These are phyloP conservation scores for Homalodisca vitripennis DNA, from an alignment of 1,140 invertebrate species.

Conservation along the genomic window DNA sequence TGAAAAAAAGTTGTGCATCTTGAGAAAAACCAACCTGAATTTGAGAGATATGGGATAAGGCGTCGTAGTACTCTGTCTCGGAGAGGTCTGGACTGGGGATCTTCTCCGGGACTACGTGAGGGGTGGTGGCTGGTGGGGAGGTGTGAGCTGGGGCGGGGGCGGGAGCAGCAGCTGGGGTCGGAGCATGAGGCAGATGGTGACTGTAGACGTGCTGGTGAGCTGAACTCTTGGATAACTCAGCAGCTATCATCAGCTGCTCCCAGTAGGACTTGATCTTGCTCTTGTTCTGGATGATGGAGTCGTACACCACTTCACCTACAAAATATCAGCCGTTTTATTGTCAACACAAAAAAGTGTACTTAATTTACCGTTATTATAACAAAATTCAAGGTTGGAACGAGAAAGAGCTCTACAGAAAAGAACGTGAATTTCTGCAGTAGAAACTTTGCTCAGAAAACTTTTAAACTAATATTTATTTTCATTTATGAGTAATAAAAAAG, in stretches of 20 bases:
- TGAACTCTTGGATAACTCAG: conserved; percentile 19
- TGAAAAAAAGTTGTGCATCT: too few relatives aligned
- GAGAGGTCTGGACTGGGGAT: conserved; percentile 6
- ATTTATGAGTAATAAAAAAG: too few relatives aligned
- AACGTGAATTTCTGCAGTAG: too few relatives aligned
- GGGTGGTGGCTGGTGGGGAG: background rate
- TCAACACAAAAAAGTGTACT: too few relatives aligned
- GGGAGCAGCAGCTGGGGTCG: background rate
- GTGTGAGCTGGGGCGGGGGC: background rate
- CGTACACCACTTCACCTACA: conserved; percentile 45
- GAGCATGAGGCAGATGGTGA: background rate
- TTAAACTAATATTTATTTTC: too few relatives aligned
- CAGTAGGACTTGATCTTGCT: conserved; percentile 46
- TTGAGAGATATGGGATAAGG: conserved; percentile 14
- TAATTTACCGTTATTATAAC: too few relatives aligned
- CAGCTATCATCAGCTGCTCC: conserved; percentile 47
- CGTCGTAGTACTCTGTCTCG: conserved; percentile 5
- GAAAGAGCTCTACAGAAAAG: too few relatives aligned
- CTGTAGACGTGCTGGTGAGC: background rate
- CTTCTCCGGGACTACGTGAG: conserved; percentile 4
- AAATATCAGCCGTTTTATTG: too few relatives aligned
- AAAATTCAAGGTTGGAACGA: too few relatives aligned
- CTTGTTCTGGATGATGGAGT: conserved; percentile 48
- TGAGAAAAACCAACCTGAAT: background rate
- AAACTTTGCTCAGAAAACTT: too few relatives aligned